These are phyloP conservation scores for Hirtodrosophila duncani DNA, from an alignment of 2,888 invertebrate genomes.

Conservation along the genomic window DNA sequence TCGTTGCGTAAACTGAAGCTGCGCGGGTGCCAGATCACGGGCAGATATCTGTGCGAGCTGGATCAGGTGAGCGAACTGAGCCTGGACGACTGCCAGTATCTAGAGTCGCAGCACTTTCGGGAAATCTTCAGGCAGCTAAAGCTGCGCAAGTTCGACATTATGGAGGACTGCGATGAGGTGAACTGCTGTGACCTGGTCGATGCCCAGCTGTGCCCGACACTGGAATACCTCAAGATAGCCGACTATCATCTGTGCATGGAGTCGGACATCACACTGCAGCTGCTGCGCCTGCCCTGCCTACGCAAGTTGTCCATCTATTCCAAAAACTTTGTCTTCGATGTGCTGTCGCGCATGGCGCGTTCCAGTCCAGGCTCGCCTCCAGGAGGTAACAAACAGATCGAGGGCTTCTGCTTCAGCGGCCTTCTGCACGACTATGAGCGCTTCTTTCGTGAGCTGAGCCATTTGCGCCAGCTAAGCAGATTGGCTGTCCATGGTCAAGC, in stretches of 20 bases:
- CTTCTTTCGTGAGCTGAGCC: slow-evolving; percentile 54
- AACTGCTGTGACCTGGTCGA: slow-evolving; percentile 66
- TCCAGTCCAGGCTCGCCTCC: slow-evolving; percentile 22
- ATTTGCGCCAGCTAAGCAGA: slow-evolving; percentile 45
- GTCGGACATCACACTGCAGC: slow-evolving; percentile 54
- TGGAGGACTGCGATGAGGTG: slow-evolving; percentile 71
- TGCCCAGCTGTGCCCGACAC: slow-evolving; percentile 58
- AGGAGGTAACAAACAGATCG: slow-evolving; percentile 40
- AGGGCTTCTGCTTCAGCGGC: slow-evolving; percentile 64
- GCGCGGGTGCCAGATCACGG: slow-evolving; percentile 59
- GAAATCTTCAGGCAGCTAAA: slow-evolving; percentile 57
- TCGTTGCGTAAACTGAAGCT: slow-evolving; percentile 50
- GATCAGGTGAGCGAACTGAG: slow-evolving; percentile 44
- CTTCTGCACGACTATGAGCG: slow-evolving; percentile 59
- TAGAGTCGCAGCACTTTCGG: slow-evolving; percentile 63
- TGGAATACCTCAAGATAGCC: slow-evolving; percentile 70
- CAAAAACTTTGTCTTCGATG: slow-evolving; percentile 70
- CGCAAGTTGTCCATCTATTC: slow-evolving; percentile 65
- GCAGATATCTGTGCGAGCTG: slow-evolving; percentile 54
- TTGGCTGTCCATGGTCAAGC: slow-evolving; percentile 46
- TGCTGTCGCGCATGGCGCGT: slow-evolving; percentile 58
- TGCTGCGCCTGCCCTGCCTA: slow-evolving; percentile 54
- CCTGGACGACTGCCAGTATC: slow-evolving; percentile 59
- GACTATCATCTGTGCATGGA: slow-evolving; percentile 72
- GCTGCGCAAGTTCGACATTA: slow-evolving; percentile 66